Base-by-base conservation (phyloP, 2,888 invertebrate species). In the Acleris literana region DNA sequence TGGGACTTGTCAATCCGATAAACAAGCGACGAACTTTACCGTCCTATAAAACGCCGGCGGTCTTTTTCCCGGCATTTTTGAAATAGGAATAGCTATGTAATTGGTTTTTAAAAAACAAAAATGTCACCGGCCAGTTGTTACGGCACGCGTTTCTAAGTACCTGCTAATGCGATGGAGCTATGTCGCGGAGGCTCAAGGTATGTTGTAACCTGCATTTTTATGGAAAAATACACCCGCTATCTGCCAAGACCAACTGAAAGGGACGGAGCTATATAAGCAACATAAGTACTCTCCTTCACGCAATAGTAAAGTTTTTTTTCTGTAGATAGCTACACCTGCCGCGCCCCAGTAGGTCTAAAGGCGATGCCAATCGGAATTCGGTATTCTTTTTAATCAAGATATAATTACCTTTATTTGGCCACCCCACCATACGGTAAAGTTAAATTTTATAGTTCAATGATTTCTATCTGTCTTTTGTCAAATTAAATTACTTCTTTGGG, bases 241-340 rank as follows among this genome's bases (percentile, higher is more conserved):
- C 25, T 39, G 39, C n/a, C 56, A 53, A 18, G 53, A 25, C 29
- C 16, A 29, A 43, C 20, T 20, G 44, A 25, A 49, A 49, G 22
- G 25, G 59, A 64, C 18, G 25, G 25, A 17, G 51, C 56, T 54
- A 54, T n/a, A 52, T 17, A 58, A 22, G 17, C 46, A 0, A 18
- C 7, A 44, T 60, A 60, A 25, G 18, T 49, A 9, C 20, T 65
- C 60, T 61, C 60, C 17, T 46, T 61, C 44, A 20, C 20, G 46
- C 46, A 33, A 33, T 49, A 64, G 17, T 46, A 46, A 53, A 39
- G 64, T 48, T 44, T 44, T 61, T 64, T 51, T 65, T 56, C 51
- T 33, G 59, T 48, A 55, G 54, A 72, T 72, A 72, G 70, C 72
- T 71, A 76, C 89, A 88, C 86, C 87, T 88, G 88, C 83, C 72